Evolutionary conservation across 53 echinoderm and acorn worm genomes (phyloP).

Genomic region (Paracentrotus lividus): DNA sequence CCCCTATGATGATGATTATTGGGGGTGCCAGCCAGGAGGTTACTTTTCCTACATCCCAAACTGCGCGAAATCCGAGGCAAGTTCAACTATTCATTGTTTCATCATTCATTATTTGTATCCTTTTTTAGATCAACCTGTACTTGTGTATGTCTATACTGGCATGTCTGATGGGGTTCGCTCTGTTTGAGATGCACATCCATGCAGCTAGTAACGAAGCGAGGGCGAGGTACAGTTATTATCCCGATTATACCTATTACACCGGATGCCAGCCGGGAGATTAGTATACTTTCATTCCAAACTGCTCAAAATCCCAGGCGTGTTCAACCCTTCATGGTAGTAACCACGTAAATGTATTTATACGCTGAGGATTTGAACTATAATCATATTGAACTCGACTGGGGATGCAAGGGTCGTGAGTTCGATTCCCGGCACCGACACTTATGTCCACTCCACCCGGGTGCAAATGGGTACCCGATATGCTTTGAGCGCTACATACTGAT

Average conservation of each 20-base stretch:
- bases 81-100: no score
- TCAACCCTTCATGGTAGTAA: no score
- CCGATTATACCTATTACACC: not conserved
- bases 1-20: not conserved
- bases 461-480: no score
- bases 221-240: not conserved
- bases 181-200: slow-evolving; percentile 25
- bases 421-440: no score
- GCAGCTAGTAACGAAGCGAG: not conserved
- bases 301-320: not conserved
- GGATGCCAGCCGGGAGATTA: not conserved
- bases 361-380: no score
- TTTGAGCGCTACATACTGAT: no score
- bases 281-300: not conserved
- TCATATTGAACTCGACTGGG: no score
- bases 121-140: no score
- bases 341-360: no score
- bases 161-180: not conserved
- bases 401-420: no score
- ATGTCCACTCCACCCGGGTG: no score
- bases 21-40: not conserved
- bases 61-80: slow-evolving; percentile 23
- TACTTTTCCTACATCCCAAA: not conserved
- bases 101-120: no score
- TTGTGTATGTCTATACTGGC: not conserved